Base-by-base conservation (phyloP, 1,140 invertebrate genomes). In the Globodera rostochiensis region DNA sequence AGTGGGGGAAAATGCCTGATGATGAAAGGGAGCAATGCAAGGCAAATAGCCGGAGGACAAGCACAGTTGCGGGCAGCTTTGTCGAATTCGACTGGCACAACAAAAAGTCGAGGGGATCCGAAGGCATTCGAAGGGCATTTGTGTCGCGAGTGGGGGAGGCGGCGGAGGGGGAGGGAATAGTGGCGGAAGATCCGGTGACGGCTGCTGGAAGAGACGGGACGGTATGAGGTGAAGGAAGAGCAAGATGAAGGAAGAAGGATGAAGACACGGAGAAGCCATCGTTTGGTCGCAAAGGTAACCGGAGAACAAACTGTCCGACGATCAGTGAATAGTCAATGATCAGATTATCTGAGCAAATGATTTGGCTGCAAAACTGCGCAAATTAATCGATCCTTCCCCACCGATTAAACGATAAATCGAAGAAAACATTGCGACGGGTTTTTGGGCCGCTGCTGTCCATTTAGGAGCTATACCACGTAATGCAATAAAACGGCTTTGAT, bases 61-160 rank as follows among this genome's bases (percentile, higher is more conserved):
- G 36, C 81, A 82, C 7, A 82, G 66, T 21, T 60, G 47, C 6
- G 81, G 79, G 66, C 81, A 82, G n/a, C 36, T 73, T 74, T 70
- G 67, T 3, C 81, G 45, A 36, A 82, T 53, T 82, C 81, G 25
- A 47, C 19, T 80, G 6, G 81, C 45, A 73, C 81, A 82, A 36
- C 81, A 82, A 50, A 66, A 80, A 13, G 50, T 46, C 21, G 81
- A 36, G n/a, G 50, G 79, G 8, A 82, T 73, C 8, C 81, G 79
- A 46, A 21, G 71, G 73, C 81, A 82, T 36, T 82, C 71, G 67
- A 82, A 82, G 15, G 47, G 64, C 64, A 69, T 46, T 13, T 46
- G 64, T 25, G 25, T 25, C 25, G 25, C 25, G 25, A 25, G 25
- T 25, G 25, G 25, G 49, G 76, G 21, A 6, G 45, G 11, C 19